Evolutionary conservation across 2,113 vertebrate species (phyloP), one percentile per base, ranked within the genome.

Genomic region (Takifugu bimaculatus): DNA sequence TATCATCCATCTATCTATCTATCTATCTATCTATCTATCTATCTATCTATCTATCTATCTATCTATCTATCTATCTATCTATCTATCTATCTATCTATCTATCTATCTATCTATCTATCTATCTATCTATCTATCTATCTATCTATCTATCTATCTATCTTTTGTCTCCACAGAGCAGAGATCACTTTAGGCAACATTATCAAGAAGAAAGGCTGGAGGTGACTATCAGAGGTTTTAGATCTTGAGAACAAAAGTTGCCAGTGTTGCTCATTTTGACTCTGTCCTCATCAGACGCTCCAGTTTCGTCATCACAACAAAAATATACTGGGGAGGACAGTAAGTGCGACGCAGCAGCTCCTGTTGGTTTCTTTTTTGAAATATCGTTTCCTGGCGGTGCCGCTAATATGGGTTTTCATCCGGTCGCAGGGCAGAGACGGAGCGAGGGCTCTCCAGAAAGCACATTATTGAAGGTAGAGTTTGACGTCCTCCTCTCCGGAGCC

Each of bases 291-390:
- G 91, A 26, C 90, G 91, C 65, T 88, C 94, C 49, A 96, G 93
- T 90, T 95, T 93, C 61, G 93, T 96, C 25, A 89, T 96, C 79
- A 95, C 94, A 13, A 96, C 94, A 65, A 96, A 96, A 78, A 94
- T 96, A 79, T 96, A 94, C 73, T 91, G 93, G 94, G 94, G 94
- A 77, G 94, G 94, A 88, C 93, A 94, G 94, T 96, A 88, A 94
- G 94, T 94, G 65, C 27, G 57, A 20, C 35, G 13, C 14, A 20
- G n/a, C 26, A 1, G 62, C 13, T 11, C 25, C 3, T 12, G 28
- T 61, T n/a, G n/a, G n/a, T 57, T 48, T 13, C 9, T 54, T 45
- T 45, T 1, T 58, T 57, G 7, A 15, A 57, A 68, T 13, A 52
- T 64, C 6, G 7, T 42, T 63, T 70, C 13, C 60, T 15, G 6